Base-by-base conservation (phyloP, 2,888 invertebrate species). In the Ichneumoninae sp. region DNA sequence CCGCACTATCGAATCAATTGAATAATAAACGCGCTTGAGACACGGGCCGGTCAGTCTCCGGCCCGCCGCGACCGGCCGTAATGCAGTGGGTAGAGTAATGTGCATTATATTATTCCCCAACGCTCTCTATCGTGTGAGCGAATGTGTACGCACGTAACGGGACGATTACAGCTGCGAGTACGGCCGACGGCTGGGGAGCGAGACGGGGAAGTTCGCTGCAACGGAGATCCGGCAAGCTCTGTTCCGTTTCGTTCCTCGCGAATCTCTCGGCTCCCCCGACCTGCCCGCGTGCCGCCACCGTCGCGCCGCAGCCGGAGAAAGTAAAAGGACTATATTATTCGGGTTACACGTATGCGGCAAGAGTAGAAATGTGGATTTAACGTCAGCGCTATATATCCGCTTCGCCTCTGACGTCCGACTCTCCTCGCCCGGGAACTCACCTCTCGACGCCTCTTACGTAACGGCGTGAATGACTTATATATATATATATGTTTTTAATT, bases 271-370 rank as follows among this genome's bases (percentile, higher is more conserved):
- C 54, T 60, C 13, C 1, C 26, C 26, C 22, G 22, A 22, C 3
- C 54, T 22, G 54, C 8, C 22, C 10, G 57, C 57, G 54, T 8
- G 54, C 54, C 8, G 54, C 30, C 30, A 30, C 54, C 8, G 19
- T 54, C n/a, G 57, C 40, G 60, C 44, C 52, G 22, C 50, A 36
- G 33, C 26, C 78, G 88, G 91, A 90, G 91, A 91, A 91, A 91
- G 91, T 90, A 88, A 88, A 87, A 57, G 26, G 87, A 88, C 88
- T 85, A 86, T 83, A 88, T 90, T 88, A 90, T 90, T 88, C 87
- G 87, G 87, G 79, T 87, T 87, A 81, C 87, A 86, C 86, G 50
- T 73, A 78, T 52, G 77, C 60, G 54, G 74, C 70, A 57, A 65
- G 65, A 54, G n/a, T 50, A 30, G 70, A 54, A 57, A 68, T 52